Conservation (phyloP, 2,113 vertebrate genomes). For the Eublepharis macularius region DNA sequence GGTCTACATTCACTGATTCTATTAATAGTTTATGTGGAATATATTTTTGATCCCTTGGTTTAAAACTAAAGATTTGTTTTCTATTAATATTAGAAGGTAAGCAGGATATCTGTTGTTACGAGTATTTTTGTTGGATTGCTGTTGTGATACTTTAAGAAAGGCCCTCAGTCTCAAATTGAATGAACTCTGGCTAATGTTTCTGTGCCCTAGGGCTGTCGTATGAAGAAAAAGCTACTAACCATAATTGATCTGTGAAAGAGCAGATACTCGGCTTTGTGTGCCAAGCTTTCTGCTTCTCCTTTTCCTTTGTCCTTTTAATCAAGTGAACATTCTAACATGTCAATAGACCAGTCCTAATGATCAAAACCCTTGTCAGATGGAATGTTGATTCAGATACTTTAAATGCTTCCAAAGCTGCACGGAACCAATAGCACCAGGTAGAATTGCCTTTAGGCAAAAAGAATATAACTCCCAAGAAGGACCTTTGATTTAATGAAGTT, state of each 20-base stretch:
- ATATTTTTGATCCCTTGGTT: neutral
- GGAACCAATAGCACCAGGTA: constrained; percentile 30
- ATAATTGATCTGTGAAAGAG: constrained; percentile 53
- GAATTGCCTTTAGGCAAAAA: constrained; percentile 29
- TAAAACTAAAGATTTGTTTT: neutral
- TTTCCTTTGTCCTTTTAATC: constrained; percentile 43
- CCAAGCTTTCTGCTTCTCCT: constrained; percentile 36
- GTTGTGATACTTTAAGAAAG: neutral
- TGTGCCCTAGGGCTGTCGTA: constrained; percentile 17
- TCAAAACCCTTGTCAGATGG: constrained; percentile 46
- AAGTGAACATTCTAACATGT: constrained; percentile 6
- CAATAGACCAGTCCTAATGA: constrained; percentile 18
- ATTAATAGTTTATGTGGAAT: no score
- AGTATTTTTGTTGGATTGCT: fast-evolving
- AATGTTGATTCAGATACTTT: constrained; percentile 20
- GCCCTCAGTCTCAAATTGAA: constrained; percentile 25
- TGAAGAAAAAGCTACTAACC: constrained; percentile 44
- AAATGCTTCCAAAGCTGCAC: constrained; percentile 26
- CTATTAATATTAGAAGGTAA: neutral
- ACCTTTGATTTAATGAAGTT: constrained; percentile 57
- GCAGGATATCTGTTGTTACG: neutral
- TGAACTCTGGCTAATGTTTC: constrained; percentile 26
- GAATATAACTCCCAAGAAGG: constrained; percentile 12
- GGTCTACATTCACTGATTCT: no score
- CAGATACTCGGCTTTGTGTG: constrained; percentile 12